Evolutionary conservation across 2,113 vertebrate genomes (phyloP).

Genomic region (Eulacestoma nigropectus): DNA sequence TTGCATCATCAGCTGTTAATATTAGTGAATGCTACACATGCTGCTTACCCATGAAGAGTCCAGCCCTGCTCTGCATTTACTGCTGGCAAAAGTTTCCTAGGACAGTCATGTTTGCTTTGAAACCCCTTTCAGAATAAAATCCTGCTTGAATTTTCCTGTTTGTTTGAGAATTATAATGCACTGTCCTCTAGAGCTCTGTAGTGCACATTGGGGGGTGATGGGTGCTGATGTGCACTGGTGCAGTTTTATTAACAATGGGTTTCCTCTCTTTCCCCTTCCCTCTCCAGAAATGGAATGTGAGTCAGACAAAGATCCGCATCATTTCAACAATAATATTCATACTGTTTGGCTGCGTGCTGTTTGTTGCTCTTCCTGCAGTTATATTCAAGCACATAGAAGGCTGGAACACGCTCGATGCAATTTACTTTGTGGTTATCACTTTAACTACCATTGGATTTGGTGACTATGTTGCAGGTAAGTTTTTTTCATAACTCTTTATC

Average conservation of each 20-base stretch:
- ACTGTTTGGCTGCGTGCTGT: slow-evolving; percentile 94
- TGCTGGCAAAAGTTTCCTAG: not conserved
- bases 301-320: slow-evolving; percentile 97
- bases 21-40: not conserved
- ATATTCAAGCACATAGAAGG: slow-evolving; percentile 98
- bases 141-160: not conserved
- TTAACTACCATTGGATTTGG: slow-evolving; percentile 98
- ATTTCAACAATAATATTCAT: slow-evolving; percentile 97
- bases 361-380: slow-evolving; percentile 90
- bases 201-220: not conserved
- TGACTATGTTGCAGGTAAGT: slow-evolving; percentile 93
- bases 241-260: slow-evolving; percentile 17
- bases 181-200: not conserved
- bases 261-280: slow-evolving; percentile 19
- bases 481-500: not conserved
- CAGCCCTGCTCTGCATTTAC: not conserved
- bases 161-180: not conserved
- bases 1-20: not conserved
- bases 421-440: slow-evolving; percentile 98
- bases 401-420: slow-evolving; percentile 93
- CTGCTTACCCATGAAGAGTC: not conserved
- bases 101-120: not conserved
- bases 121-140: not conserved
- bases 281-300: slow-evolving; percentile 94
- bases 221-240: not conserved